Evolutionary conservation across 2,113 vertebrate genomes (phyloP).

Genomic region (Brienomyrus brachyistius): DNA sequence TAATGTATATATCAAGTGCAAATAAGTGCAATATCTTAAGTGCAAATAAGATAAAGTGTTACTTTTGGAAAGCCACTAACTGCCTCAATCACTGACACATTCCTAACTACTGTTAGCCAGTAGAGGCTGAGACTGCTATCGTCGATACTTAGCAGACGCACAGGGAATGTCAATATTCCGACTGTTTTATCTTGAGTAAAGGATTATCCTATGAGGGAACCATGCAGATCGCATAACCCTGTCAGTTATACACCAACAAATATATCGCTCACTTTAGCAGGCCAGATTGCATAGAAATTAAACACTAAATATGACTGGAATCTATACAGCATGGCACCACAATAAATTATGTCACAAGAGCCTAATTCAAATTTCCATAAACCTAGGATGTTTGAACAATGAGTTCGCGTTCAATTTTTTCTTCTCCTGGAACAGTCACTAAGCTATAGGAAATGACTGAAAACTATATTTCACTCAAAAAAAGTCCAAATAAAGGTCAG

Average conservation of each 20-base stretch:
- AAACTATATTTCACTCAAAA: background rate
- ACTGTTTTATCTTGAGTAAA: constrained; percentile 20
- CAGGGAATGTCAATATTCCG: constrained; percentile 20
- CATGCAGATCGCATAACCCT: constrained; percentile 8
- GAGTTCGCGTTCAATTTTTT: background rate
- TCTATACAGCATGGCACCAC: background rate
- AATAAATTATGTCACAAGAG: background rate
- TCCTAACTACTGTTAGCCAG: background rate
- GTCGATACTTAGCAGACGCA: constrained; percentile 3
- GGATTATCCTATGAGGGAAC: constrained; percentile 15
- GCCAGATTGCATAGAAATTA: constrained; percentile 9
- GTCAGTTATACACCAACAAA: background rate
- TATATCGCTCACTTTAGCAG: constrained; percentile 17
- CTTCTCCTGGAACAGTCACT: background rate
- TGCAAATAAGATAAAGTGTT: background rate
- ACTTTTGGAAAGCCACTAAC: background rate
- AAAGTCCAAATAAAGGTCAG: background rate
- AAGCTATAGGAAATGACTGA: background rate
- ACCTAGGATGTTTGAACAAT: background rate
- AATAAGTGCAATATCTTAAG: background rate
- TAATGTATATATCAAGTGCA: background rate
- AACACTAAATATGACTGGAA: background rate
- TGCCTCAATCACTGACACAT: background rate
- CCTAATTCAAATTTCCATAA: background rate
- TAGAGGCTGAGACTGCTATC: constrained; percentile 13